Conservation (phyloP, 2,113 vertebrate species). For the Brachyhypopomus gauderio region DNA sequence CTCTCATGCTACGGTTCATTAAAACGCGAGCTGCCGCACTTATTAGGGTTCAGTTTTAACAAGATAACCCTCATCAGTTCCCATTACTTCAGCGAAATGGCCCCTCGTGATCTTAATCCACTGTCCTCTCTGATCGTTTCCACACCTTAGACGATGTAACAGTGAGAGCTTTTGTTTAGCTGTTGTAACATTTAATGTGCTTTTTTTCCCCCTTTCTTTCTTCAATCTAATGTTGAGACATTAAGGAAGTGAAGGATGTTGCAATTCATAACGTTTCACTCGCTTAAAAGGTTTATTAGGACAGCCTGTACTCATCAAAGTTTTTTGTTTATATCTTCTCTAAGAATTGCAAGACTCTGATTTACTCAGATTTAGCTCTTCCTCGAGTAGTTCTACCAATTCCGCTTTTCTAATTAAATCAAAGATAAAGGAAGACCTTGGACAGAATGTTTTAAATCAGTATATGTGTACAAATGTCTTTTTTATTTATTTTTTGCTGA, state of each 20-base stretch:
- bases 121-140: background rate
- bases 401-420: constrained; percentile 27
- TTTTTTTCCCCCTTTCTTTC: constrained; percentile 48
- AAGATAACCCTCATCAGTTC: constrained; percentile 54
- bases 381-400: constrained; percentile 8
- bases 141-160: constrained; percentile 19
- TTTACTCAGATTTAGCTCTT: constrained; percentile 38
- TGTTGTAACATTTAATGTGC: background rate
- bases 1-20: constrained; percentile 46
- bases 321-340: constrained; percentile 40
- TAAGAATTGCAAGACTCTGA: constrained; percentile 34
- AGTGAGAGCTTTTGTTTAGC: constrained; percentile 24
- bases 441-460: constrained; percentile 18
- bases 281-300: constrained; percentile 46
- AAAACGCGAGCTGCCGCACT: constrained; percentile 48
- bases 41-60: constrained; percentile 55
- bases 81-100: constrained; percentile 43
- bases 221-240: constrained; percentile 5
- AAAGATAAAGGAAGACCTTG: background rate
- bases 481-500: no score
- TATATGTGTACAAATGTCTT: constrained; percentile 3
- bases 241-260: constrained; percentile 51
- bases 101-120: constrained; percentile 41
- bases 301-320: constrained; percentile 23
- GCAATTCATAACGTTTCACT: constrained; percentile 35